Evolutionary conservation across 2,797 vertebrate species (phyloP), one percentile per base, ranked within the genome.

Genomic region (Epinephelus awoara): DNA sequence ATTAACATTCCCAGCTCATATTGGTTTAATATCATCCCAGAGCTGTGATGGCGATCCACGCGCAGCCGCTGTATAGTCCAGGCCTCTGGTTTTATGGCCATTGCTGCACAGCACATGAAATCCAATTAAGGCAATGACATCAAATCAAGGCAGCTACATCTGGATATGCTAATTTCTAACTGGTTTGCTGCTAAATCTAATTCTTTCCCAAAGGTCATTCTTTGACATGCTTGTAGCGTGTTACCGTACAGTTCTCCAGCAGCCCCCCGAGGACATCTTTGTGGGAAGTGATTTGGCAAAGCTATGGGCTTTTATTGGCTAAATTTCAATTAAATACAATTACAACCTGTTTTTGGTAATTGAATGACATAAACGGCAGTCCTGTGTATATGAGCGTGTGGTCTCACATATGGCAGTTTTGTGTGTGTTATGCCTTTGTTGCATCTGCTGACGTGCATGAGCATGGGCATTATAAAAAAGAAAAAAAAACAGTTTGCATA

Each of bases 111-210:
- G 85, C 80, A 90, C 72, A 90, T 85, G 85, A 93, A 91, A 92
- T 90, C 91, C 92, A 95, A 95, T 96, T 94, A 94, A 91, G 75
- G 74, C 90, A 85, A 89, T 88, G 87, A 84, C 95, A 95, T 94
- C 74, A 92, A 93, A 94, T 88, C 78, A 91, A 83, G 75, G 74
- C 57, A 40, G 85, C 86, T 89, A 88, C 85, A 93, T 94, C 94
- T 94, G 92, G 85, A 89, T 92, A 93, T 94, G 94, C 76, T 86
- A 93, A 95, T 94, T 85, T 76, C 49, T 73, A 82, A 85, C 87
- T 71, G 71, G 63, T 82, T 79, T 85, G 87, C 67, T 51, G 80
- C 86, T 87, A 74, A 87, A 83, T 85, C 52, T 62, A 88, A 88
- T 90, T 90, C 84, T 67, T 83, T 89, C 90, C 91, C 89, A 94